Base-by-base conservation (phyloP, 1,140 invertebrate species). In the Drosophila mojavensis region DNA sequence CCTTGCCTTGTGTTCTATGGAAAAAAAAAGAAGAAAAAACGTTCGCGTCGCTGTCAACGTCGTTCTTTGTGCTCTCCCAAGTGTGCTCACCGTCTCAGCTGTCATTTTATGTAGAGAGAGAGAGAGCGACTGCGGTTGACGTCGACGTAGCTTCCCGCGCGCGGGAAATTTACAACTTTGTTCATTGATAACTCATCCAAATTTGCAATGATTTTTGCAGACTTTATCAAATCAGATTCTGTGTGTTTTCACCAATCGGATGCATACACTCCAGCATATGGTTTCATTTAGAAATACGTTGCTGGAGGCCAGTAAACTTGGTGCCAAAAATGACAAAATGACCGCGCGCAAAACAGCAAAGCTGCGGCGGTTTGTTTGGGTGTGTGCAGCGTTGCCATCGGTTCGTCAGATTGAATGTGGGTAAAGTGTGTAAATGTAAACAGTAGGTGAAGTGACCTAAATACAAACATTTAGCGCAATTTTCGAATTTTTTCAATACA, bases 141-240 rank as follows among this genome's bases (percentile, higher is more conserved):
- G 63, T 48, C 59, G 74, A 73, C 75, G 55, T 70, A 50, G 55
- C 45, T 91, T 90, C 90, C 90, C 90, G 90, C 90, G 90, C 90
- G 90, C 90, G 90, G 88, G 90, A 91, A 91, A 91, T 76, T 54
- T 15, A 5, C 36, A 77, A 80, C 70, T 91, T 81, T 67, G 55
- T 61, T 48, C 61, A 71, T 73, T 78, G 45, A 74, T 91, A 77
- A 71, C 75, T 75, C 60, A 3, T 4, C 4, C 20, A 71, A 61
- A 62, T 66, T 55, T 55, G 11, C 7, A 60, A 58, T 28, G 56
- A 91, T 91, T 85, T 89, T 80, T n/a, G 17, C 1, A 55, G 41
- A 72, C 7, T 58, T 61, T 30, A 13, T 33, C 26, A 61, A 91
- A 91, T 91, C 59, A 77, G 90, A 82, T 85, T 78, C 78, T 80